Evolutionary conservation across 2,888 invertebrate species (phyloP).

Genomic region (Drosophila demipolita): DNA sequence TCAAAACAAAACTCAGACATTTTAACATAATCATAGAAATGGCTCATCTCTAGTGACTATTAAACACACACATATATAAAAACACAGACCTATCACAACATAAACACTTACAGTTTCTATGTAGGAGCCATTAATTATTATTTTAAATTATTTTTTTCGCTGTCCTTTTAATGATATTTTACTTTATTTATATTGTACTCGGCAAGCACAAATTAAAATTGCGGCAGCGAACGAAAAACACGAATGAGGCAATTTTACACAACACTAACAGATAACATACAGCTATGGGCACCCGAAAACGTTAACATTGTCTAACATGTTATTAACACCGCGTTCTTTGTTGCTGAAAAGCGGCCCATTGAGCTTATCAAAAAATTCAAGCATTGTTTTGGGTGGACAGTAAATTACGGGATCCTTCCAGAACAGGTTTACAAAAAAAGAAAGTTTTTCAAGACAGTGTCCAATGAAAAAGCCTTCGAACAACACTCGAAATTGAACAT

Average conservation of each 20-base stretch:
- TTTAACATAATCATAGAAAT: slow-evolving; percentile 13
- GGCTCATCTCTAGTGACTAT: slow-evolving; percentile 27
- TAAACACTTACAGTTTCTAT: slow-evolving; percentile 37
- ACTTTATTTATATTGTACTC: neutral
- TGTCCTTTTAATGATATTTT: neutral
- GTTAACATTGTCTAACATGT: slow-evolving; percentile 23
- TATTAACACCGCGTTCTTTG: slow-evolving; percentile 21
- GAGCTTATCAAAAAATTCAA: neutral
- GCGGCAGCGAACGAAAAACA: slow-evolving; percentile 22
- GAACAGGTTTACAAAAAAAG: no score
- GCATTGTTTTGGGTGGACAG: neutral
- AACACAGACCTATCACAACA: slow-evolving; percentile 9
- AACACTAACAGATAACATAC: slow-evolving; percentile 11
- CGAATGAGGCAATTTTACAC: slow-evolving; percentile 26
- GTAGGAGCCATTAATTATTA: slow-evolving; percentile 19
- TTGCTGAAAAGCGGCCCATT: neutral
- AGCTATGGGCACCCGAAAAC: slow-evolving; percentile 25
- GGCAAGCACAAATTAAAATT: slow-evolving; percentile 8
- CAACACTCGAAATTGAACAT: neutral
- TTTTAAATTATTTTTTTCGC: neutral
- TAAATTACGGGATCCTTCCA: neutral
- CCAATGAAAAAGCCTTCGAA: neutral
- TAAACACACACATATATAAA: slow-evolving; percentile 5
- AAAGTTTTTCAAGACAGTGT: neutral
- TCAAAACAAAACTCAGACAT: neutral